Percentiles rank a stretch among this genome's conserved stretches.
These are phyloP conservation scores for Trachelus iudaicus DNA, from an alignment of 2,888 invertebrate species.

Conservation along the genomic window DNA sequence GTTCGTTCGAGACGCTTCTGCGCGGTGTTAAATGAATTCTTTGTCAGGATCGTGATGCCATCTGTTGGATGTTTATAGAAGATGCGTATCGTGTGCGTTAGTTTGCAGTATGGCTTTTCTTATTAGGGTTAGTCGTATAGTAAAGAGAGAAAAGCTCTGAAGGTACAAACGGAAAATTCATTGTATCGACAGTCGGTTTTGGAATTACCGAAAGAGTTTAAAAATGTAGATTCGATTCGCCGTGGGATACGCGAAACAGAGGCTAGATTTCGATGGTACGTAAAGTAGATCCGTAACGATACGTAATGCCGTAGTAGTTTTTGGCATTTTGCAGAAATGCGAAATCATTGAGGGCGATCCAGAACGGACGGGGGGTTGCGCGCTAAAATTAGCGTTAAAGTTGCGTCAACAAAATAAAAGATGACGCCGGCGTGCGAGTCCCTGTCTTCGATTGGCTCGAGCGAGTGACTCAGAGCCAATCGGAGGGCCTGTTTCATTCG, in stretches of 20 bases:
- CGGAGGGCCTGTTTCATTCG: conserved; percentile 17
- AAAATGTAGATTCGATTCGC: background rate
- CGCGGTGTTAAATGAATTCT: background rate
- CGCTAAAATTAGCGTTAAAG: conserved; percentile 47
- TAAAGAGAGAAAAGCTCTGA: background rate
- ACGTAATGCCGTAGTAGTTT: background rate
- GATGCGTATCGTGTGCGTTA: background rate
- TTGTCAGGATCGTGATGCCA: background rate
- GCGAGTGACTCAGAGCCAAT: conserved; percentile 33
- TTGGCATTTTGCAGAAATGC: conserved; percentile 9
- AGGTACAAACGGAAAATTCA: background rate
- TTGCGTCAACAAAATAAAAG: conserved; percentile 51
- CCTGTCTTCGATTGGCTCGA: conserved; percentile 38
- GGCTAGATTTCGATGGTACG: background rate
- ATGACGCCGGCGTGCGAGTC: conserved; percentile 43
- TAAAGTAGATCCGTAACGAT: background rate
- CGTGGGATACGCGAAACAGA: background rate
- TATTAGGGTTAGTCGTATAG: background rate
- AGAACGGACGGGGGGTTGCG: background rate
- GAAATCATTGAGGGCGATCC: conserved; percentile 11
- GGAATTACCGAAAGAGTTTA: background rate
- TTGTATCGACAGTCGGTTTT: background rate
- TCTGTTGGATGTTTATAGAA: background rate
- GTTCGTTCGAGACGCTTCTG: background rate
- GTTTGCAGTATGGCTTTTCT: background rate